Base-by-base conservation (phyloP, 2,888 invertebrate genomes). In the Phortica magna region DNA sequence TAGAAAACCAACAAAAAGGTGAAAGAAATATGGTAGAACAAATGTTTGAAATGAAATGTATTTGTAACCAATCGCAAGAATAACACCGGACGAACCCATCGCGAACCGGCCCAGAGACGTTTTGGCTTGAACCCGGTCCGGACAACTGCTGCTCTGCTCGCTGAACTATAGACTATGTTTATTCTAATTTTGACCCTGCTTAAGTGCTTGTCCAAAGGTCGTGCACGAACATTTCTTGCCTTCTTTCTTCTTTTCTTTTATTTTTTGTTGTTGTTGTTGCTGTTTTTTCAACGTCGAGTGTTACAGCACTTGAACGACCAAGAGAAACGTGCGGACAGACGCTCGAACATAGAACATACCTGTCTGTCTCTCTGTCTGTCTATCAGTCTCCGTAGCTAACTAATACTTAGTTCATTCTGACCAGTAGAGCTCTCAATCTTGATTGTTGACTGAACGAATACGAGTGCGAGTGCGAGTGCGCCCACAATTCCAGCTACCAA, bases 151-250 rank as follows among this genome's bases (percentile, higher is more conserved):
- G 48, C 14, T 48, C 14, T 48, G 14, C 10, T 48, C 48, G 48
- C 14, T 48, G 10, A 12, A 48, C 48, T 14, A 14, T 79, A 78
- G 39, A 59, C 17, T 80, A 76, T 88, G 85, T 89, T 89, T 89
- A 89, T 89, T 89, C 87, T 87, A 88, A 88, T 89, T 89, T 87
- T 83, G 84, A 88, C 84, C 89, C 89, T 80, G 77, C 84, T 89
- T 86, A 88, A 89, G 89, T 83, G 83, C 43, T 48, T 71, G 70
- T 71, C 53, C n/a, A 71, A 71, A 71, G 70, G 70, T 71, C 70
- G 48, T 43, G 65, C 59, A 59, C 48, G 48, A 59, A 59, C 17
- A 41, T 65, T 65, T 41, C 17, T 6, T 65, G 12, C 2, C 41
- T 65, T 7, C 2, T 65, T 12, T 65, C 10, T 39, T 65, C 3